Conservation (phyloP, 2,113 vertebrate genomes). For the Larimichthys polyactis region DNA sequence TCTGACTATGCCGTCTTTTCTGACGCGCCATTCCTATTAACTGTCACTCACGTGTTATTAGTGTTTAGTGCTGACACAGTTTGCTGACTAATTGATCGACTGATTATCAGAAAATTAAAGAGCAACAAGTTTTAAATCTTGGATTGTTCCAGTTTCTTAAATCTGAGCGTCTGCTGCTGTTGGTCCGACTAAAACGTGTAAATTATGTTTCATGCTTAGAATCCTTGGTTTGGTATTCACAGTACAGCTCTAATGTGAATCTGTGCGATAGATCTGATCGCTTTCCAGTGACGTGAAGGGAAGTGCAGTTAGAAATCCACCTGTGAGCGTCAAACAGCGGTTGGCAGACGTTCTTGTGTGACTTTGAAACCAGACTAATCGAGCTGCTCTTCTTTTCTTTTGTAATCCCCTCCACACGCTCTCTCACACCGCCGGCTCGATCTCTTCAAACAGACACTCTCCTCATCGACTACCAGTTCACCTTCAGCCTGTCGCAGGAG, state of each 20-base stretch:
- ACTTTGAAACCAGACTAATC: slow-evolving; percentile 58
- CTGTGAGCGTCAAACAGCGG: background rate
- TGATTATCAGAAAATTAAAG: too few relatives aligned
- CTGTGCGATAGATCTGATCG: too few relatives aligned
- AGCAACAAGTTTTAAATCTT: too few relatives aligned
- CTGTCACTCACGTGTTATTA: background rate
- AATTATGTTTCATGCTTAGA: too few relatives aligned
- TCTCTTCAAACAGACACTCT: slow-evolving; percentile 92
- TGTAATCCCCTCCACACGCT: slow-evolving; percentile 18
- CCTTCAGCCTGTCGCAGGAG: slow-evolving; percentile 98
- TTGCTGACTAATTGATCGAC: too few relatives aligned
- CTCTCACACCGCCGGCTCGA: background rate
- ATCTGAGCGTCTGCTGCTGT: too few relatives aligned
- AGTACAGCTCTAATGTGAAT: background rate
- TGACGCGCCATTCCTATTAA: too few relatives aligned
- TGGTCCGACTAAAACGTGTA: too few relatives aligned
- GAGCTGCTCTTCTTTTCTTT: slow-evolving; percentile 11
- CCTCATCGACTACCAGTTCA: slow-evolving; percentile 99
- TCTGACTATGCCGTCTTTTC: too few relatives aligned
- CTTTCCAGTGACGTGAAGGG: background rate
- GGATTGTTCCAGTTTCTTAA: too few relatives aligned
- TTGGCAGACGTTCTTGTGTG: slow-evolving; percentile 26
- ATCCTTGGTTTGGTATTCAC: background rate
- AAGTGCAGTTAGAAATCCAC: background rate
- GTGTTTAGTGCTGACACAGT: too few relatives aligned